These are phyloP conservation scores for Drosophila nigritarsus DNA, from an alignment of 2,888 invertebrate species.

Conservation along the genomic window DNA sequence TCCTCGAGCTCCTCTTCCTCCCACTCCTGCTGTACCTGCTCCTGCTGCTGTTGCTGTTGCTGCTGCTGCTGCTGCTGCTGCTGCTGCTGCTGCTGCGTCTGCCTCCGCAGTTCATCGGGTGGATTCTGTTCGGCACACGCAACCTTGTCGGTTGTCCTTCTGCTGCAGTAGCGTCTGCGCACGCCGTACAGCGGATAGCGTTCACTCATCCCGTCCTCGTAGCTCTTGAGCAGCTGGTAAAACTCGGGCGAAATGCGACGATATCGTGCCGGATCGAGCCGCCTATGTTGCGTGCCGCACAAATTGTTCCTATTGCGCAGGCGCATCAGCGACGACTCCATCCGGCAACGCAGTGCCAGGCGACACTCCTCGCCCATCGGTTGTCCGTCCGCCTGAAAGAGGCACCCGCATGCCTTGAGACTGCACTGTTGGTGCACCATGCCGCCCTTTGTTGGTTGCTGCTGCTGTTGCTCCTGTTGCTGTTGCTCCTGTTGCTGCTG, in stretches of 20 bases:
- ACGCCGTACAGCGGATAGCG: slow-evolving; percentile 67
- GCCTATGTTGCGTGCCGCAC: slow-evolving; percentile 49
- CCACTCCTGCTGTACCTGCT: not conserved
- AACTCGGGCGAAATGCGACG: slow-evolving; percentile 79
- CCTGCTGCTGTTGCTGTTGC: not conserved
- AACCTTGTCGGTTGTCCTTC: not conserved
- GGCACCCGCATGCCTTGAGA: slow-evolving; percentile 14
- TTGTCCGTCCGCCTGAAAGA: slow-evolving; percentile 63
- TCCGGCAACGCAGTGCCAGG: slow-evolving; percentile 17
- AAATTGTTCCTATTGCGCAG: slow-evolving; percentile 41
- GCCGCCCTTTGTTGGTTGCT: not conserved
- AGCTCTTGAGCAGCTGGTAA: slow-evolving; percentile 57
- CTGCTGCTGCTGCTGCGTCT: not conserved
- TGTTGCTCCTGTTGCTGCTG: not conserved
- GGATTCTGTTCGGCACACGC: slow-evolving; percentile 45
- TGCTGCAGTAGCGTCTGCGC: slow-evolving; percentile 38
- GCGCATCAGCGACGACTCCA: slow-evolving; percentile 38
- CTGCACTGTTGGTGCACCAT: slow-evolving; percentile 25
- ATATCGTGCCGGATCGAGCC: slow-evolving; percentile 57
- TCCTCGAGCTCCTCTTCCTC: not conserved
- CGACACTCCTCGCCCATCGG: slow-evolving; percentile 55
- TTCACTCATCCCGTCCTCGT: slow-evolving; percentile 61
- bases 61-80: not conserved
- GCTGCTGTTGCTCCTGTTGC: not conserved
- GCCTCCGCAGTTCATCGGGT: not conserved